Percentiles rank a stretch among this genome's conserved stretches.
Evolutionary conservation across 2,797 vertebrate genomes (phyloP).

Genomic region (Synanceia verrucosa): DNA sequence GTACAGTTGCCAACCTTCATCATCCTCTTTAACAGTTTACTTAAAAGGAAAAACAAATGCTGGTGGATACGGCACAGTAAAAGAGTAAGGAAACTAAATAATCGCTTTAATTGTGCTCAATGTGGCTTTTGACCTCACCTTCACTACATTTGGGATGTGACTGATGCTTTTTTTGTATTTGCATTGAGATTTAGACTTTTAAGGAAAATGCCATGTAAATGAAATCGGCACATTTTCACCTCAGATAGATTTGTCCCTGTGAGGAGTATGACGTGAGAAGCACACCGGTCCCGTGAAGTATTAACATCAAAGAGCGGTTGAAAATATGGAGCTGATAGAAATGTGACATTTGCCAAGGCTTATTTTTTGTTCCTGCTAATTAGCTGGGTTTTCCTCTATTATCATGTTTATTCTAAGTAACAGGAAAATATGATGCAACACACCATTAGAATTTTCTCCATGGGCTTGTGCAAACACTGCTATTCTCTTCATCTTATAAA

Average conservation of each 20-base stretch:
- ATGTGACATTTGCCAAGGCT: slow-evolving; percentile 16
- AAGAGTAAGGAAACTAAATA: background rate
- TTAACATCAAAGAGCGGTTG: slow-evolving; percentile 51
- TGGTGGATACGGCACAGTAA: background rate
- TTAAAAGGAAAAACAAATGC: background rate
- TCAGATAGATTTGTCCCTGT: slow-evolving; percentile 32
- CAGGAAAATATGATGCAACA: slow-evolving; percentile 20
- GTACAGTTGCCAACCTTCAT: background rate
- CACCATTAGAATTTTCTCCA: background rate
- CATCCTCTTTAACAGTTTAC: background rate
- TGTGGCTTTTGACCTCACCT: slow-evolving; percentile 25
- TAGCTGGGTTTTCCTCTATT: slow-evolving; percentile 17
- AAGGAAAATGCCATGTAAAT: slow-evolving; percentile 13
- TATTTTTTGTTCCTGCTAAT: slow-evolving; percentile 42
- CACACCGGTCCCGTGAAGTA: slow-evolving; percentile 15
- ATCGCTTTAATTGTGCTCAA: background rate
- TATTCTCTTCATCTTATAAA: slow-evolving; percentile 33
- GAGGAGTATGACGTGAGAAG: slow-evolving; percentile 5
- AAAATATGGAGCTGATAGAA: slow-evolving; percentile 54
- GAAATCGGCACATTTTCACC: slow-evolving; percentile 17
- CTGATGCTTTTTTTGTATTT: slow-evolving; percentile 43
- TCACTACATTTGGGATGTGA: background rate
- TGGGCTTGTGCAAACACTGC: slow-evolving; percentile 16
- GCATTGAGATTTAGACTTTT: slow-evolving; percentile 11
- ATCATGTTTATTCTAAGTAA: slow-evolving; percentile 27